Evolutionary conservation across 2,888 invertebrate species (phyloP).

Genomic region (Actias luna): DNA sequence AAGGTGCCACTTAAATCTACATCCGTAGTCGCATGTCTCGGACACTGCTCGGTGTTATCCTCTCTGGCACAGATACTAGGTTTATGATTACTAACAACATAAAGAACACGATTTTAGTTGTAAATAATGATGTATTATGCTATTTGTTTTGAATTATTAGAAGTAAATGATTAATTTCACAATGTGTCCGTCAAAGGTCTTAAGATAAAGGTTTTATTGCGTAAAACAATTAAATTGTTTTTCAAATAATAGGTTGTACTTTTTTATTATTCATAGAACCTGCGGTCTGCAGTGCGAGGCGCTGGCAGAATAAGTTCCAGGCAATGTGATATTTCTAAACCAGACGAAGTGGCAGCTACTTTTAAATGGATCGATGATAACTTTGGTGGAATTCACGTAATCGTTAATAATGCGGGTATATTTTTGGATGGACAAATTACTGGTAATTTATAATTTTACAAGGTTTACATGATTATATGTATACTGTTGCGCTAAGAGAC

Average conservation of each 20-base stretch:
- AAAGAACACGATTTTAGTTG: no score
- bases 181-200: neutral
- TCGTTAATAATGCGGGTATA: constrained; percentile 53
- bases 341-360: constrained; percentile 34
- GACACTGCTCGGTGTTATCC: no score
- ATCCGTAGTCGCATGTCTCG: no score
- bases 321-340: constrained; percentile 44
- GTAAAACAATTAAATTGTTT: neutral
- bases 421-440: constrained; percentile 38
- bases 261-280: constrained; percentile 26
- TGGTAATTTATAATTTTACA: constrained; percentile 27
- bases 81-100: no score
- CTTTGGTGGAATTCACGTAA: constrained; percentile 39
- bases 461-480: neutral
- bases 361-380: constrained; percentile 44
- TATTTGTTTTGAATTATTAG: no score
- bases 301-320: constrained; percentile 35
- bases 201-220: neutral
- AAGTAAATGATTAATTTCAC: no score
- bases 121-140: no score
- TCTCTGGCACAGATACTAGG: no score
- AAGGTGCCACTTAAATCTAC: no score
- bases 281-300: constrained; percentile 31
- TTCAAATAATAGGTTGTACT: neutral
- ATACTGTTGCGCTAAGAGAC: neutral